Evolutionary conservation across 23 tunicate genomes (phyloP), one percentile per base, ranked within the genome.

Genomic region (Botrylloides violaceus): DNA sequence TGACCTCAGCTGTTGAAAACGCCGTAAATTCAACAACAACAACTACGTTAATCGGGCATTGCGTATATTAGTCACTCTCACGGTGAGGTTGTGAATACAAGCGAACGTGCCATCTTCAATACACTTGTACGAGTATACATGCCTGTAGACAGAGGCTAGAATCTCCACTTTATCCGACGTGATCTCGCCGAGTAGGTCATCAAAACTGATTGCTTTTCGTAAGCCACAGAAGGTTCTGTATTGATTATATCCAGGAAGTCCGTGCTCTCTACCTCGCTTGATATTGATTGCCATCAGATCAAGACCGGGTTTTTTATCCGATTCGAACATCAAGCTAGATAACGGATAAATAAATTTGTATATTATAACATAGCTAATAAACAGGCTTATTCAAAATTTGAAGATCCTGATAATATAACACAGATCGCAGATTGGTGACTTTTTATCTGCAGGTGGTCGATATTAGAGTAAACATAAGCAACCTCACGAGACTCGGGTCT

Each of bases 261-360:
- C 96, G 53, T 89, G 90, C 6, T 58, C 75, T 30, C 96, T 57
- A 3, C 96, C 96, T 36, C 96, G 39, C 43, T 83, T 71, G 28
- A 83, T 73, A 72, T 89, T 89, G 35, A 89, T 82, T 9, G 96
- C 80, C 4, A 89, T 56, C 22, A 89, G 55, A 83, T 89, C 96
- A 50, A 64, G 36, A 1, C 86, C 86, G 3, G 39, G 55, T 28
- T 60, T 39, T 23, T 66, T 76, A 5, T 58, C 58, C 3, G 84
- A 78, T 35, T 78, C 76, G 48, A 84, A 84, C 92, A 84, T 78
- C 26, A 60, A 62, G 33, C 92, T 83, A 65, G 20, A 34, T 30
- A 1, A 39, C 29, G 59, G 7, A n/a, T n/a, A n/a, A n/a, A n/a
- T n/a, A n/a, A n/a, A n/a, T 19, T 21, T 19, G 58, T 21, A 21